These are phyloP conservation scores for Brevimyrus niger DNA, from an alignment of 2,113 vertebrate genomes.

Conservation along the genomic window DNA sequence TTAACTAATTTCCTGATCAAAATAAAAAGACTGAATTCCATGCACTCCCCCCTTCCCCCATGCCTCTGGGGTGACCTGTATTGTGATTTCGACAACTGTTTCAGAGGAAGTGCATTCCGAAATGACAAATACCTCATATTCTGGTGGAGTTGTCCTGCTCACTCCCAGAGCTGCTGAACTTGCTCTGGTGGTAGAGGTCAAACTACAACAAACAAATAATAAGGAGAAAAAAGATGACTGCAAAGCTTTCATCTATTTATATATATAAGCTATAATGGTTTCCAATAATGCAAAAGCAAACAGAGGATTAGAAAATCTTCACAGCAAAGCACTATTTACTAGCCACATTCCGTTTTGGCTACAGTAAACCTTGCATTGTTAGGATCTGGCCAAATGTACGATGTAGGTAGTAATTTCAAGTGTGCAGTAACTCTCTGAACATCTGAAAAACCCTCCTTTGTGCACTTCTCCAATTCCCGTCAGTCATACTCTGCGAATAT, in stretches of 20 bases:
- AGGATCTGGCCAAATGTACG: neutral
- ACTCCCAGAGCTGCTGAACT: constrained; percentile 74
- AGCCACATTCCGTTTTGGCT: neutral
- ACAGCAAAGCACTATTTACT: neutral
- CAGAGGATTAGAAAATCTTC: neutral
- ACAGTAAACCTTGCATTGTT: neutral
- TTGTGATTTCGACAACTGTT: neutral
- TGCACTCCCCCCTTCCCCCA: neutral
- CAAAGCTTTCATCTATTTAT: neutral
- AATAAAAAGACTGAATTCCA: neutral
- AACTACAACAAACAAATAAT: constrained; percentile 48
- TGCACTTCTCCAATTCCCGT: neutral
- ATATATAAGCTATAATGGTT: neutral
- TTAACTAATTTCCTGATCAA: neutral
- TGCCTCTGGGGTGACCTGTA: neutral
- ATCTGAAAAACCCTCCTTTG: neutral
- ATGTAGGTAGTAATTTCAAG: neutral
- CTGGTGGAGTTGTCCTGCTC: constrained; percentile 66
- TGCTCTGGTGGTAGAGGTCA: constrained; percentile 87
- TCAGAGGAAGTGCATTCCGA: neutral
- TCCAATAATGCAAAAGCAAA: neutral
- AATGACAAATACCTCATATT: constrained; percentile 69
- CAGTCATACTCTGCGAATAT: neutral
- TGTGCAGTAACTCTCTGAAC: neutral
- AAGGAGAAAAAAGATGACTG: neutral